phyloP scores from a whole-genome alignment of 2,797 vertebrate species.

The Iguana delicatissima region DNA sequence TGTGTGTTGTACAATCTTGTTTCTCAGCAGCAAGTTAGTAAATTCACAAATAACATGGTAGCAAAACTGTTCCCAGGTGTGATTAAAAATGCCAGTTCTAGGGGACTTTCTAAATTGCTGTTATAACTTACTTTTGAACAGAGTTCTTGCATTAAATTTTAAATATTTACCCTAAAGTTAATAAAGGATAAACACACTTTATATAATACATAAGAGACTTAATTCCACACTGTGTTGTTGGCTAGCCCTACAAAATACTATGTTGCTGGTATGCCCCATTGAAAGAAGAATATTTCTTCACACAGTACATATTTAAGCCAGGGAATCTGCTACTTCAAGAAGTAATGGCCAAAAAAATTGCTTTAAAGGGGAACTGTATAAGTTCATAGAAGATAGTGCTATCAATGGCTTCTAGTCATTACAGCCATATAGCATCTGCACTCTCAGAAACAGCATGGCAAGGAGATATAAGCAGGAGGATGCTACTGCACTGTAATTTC shows the following conservation, averaged over 20 bases:
- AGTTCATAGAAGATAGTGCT: background rate
- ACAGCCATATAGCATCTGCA: no score
- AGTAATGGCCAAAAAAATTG: background rate
- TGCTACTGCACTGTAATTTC: no score
- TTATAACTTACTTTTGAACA: slow-evolving; percentile 23
- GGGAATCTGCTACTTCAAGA: background rate
- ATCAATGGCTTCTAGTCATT: no score
- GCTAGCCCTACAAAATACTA: background rate
- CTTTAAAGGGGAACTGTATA: background rate
- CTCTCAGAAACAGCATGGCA: no score
- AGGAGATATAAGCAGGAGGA: no score
- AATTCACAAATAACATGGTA: slow-evolving; percentile 30
- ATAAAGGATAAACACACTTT: background rate
- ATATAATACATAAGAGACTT: background rate
- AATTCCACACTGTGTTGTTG: background rate
- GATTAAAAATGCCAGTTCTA: slow-evolving; percentile 29
- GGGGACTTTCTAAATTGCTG: background rate
- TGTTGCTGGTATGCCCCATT: background rate
- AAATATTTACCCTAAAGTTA: slow-evolving; percentile 4
- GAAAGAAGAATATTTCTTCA: background rate
- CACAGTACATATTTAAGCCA: background rate
- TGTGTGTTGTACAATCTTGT: background rate
- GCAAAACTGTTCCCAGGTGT: slow-evolving; percentile 27
- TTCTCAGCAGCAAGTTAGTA: background rate
- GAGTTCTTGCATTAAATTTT: slow-evolving; percentile 3